Conservation (phyloP, 2,888 invertebrate genomes). For the Lycaena phlaeas region DNA sequence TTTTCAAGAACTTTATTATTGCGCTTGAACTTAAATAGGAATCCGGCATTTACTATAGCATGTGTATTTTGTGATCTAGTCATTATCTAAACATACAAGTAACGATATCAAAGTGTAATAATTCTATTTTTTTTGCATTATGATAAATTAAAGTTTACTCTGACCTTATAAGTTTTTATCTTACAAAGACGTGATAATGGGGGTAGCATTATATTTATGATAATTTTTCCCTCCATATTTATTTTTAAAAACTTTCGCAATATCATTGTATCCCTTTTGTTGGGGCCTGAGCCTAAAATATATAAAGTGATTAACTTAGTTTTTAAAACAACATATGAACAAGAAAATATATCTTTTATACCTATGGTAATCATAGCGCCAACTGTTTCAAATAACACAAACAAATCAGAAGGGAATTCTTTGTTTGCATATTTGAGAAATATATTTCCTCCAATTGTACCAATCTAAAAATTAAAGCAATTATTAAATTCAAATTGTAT, state of each 20-base stretch:
- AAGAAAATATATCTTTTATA: no score
- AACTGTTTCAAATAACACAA: conserved; percentile 74
- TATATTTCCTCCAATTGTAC: conserved; percentile 81
- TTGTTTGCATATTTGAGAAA: conserved; percentile 76
- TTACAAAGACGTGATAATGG: conserved; percentile 60
- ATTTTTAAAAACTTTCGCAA: conserved; percentile 70
- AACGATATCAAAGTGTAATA: background rate
- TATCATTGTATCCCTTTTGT: conserved; percentile 30
- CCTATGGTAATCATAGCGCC: conserved; percentile 55
- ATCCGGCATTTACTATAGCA: conserved; percentile 84
- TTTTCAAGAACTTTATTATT: conserved; percentile 50
- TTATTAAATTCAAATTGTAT: no score
- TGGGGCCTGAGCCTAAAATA: conserved; percentile 35
- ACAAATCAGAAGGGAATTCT: conserved; percentile 84
- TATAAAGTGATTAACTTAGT: no score
- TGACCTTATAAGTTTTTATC: conserved; percentile 81
- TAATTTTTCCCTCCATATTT: conserved; percentile 78
- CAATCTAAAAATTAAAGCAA: conserved; percentile 70
- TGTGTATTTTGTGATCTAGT: conserved; percentile 84
- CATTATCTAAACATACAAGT: conserved; percentile 75
- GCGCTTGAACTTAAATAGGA: conserved; percentile 72
- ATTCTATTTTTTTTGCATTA: background rate
- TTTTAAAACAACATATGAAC: no score
- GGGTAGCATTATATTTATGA: conserved; percentile 74
- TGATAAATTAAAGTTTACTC: no score